phyloP scores from a whole-genome alignment of 2,888 invertebrate species.

The Cryptocephalus moraei region DNA sequence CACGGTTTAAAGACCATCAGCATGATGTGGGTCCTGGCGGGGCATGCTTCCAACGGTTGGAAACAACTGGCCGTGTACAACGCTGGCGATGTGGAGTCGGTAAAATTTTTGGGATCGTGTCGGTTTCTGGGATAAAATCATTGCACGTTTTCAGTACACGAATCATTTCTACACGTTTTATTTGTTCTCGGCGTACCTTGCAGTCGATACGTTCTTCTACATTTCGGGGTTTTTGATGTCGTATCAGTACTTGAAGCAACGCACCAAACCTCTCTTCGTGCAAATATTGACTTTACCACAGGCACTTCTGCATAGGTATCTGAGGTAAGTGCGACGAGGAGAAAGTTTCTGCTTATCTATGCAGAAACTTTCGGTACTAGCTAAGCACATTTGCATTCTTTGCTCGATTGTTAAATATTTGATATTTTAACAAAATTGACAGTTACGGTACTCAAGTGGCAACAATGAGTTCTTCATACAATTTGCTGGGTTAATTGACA shows the following conservation, averaged over 20 bases:
- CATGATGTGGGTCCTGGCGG: slow-evolving; percentile 29
- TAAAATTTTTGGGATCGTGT: too few species aligned
- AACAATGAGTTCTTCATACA: too few species aligned
- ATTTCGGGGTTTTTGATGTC: slow-evolving; percentile 51
- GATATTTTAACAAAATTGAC: too few species aligned
- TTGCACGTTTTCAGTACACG: too few species aligned
- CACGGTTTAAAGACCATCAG: slow-evolving; percentile 27
- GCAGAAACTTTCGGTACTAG: too few species aligned
- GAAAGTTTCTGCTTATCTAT: too few species aligned
- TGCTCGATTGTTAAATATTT: too few species aligned
- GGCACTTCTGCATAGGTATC: slow-evolving; percentile 18
- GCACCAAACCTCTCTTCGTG: slow-evolving; percentile 6
- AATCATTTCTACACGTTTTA: neutral
- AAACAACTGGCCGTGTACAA: slow-evolving; percentile 6
- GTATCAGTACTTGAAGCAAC: slow-evolving; percentile 33
- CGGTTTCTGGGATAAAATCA: too few species aligned
- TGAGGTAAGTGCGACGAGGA: slow-evolving; percentile 16
- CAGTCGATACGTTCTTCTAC: slow-evolving; percentile 57
- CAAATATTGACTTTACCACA: slow-evolving; percentile 14
- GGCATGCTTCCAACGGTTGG: slow-evolving; percentile 20
- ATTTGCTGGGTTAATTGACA: too few species aligned
- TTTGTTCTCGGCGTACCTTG: slow-evolving; percentile 33
- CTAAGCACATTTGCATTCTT: too few species aligned
- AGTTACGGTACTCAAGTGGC: too few species aligned
- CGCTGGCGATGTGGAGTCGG: neutral